Evolutionary conservation across 2,888 invertebrate genomes (phyloP), one percentile per base, ranked within the genome.

Genomic region (Chloroclystis v-ata): DNA sequence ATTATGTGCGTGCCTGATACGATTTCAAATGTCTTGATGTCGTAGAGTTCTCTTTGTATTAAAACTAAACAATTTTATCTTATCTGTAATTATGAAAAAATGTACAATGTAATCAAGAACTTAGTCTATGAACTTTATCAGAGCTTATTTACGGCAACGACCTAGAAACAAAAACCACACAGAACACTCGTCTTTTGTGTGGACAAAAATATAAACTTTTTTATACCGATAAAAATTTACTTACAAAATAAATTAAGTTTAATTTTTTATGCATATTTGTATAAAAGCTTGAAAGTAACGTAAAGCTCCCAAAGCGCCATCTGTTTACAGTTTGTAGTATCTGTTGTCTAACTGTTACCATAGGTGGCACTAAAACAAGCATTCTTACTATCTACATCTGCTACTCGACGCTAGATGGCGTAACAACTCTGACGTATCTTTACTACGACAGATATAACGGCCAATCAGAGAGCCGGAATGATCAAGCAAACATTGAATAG

Each of bases 401-500:
- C 49, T 43, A 57, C 37, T 52, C 37, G 5, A 42, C 49, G 26
- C 14, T 14, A 53, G 57, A 50, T 57, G 52, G 57, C 51, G 39
- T 0, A 28, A 28, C 26, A 6, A 33, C 11, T 14, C 37, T 16
- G 35, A 37, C 39, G 25, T 46, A 37, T 43, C 14, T 20, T 16
- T 29, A 28, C 25, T 24, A 32, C 20, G 20, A 32, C 41, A 11
- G 35, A 52, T 13, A 37, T 37, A 52, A 26, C 56, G 13, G 52
- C 82, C 80, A 82, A 82, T 80, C 57, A 63, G 60, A 70, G 43
- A 37, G 56, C 45, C 37, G 47, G 49, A 58, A 54, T 47, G 50
- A 47, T 46, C 57, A 63, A 63, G 59, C 59, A 61, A 63, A 65
- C 63, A 54, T 55, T 51, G 46, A 61, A 62, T 48, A 49, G 53